Percentiles rank a stretch among this genome's conserved stretches.
phyloP scores from a whole-genome alignment of 2,797 vertebrate species.

The Alauda arvensis region DNA sequence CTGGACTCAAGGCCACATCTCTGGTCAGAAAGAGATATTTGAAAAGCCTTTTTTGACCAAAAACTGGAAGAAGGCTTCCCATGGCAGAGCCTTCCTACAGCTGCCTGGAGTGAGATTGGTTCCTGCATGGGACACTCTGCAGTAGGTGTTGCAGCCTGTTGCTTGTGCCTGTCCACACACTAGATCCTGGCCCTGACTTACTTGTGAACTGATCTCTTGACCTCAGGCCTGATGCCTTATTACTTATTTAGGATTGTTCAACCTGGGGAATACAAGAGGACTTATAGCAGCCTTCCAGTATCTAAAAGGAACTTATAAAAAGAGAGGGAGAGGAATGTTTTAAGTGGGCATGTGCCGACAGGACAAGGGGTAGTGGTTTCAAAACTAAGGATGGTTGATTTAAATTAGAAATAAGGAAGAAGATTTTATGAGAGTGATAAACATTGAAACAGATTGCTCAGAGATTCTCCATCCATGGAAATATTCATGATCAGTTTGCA shows the following conservation, averaged over 20 bases:
- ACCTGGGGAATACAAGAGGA: rapidly evolving
- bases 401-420: neutral
- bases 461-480: neutral
- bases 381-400: neutral
- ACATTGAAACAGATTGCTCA: neutral
- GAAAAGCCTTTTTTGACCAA: neutral
- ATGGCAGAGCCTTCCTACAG: neutral
- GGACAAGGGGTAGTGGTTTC: neutral
- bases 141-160: neutral
- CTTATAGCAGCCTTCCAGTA: neutral
- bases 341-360: neutral
- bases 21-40: neutral
- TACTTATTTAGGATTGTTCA: neutral
- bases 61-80: neutral
- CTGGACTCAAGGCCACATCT: neutral
- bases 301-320: neutral
- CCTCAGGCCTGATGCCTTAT: neutral
- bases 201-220: neutral
- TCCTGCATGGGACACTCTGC: neutral
- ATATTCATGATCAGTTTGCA: neutral
- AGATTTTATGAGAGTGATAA: neutral
- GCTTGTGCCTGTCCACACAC: neutral
- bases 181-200: neutral
- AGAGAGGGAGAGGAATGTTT: neutral
- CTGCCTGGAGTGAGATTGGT: neutral